phyloP scores from a whole-genome alignment of 2,113 vertebrate genomes.

The Parus major region DNA sequence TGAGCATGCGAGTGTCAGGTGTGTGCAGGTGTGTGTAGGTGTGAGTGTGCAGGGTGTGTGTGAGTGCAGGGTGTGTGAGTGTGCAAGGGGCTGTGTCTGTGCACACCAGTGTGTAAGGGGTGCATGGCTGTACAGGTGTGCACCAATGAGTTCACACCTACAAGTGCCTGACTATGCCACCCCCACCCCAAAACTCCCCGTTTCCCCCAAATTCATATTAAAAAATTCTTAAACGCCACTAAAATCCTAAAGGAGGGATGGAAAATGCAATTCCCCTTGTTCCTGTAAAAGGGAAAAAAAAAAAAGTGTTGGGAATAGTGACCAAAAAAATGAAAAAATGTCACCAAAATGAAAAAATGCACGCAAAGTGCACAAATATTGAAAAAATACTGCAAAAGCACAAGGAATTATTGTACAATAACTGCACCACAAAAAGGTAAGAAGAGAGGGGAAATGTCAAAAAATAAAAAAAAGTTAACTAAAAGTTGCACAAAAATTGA shows the following conservation, averaged over 20 bases:
- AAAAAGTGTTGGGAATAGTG: not conserved
- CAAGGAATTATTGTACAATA: not conserved
- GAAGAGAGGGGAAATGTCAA: not conserved
- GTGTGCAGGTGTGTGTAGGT: accelerated
- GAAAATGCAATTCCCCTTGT: not conserved
- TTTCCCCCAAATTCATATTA: accelerated
- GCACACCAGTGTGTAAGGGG: not conserved
- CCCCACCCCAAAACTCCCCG: not conserved
- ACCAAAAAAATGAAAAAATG: not conserved
- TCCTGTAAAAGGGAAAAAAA: not conserved
- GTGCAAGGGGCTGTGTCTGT: not conserved
- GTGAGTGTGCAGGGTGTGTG: not conserved
- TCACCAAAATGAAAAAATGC: not conserved
- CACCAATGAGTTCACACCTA: not conserved
- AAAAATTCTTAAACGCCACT: not conserved
- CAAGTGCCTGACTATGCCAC: not conserved
- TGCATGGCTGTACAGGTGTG: accelerated
- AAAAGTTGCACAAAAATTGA: not conserved
- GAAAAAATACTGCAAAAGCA: not conserved
- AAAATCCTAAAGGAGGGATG: not conserved
- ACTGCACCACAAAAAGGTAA: not conserved
- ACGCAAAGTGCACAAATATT: not conserved
- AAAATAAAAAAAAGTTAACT: not conserved
- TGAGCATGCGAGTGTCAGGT: no score
- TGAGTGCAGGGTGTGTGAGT: not conserved